A percentile compares a stretch with the other conserved stretches of the same genome.
phyloP scores from a whole-genome alignment of 2,113 vertebrate species.

The Mandrillus leucophaeus region DNA sequence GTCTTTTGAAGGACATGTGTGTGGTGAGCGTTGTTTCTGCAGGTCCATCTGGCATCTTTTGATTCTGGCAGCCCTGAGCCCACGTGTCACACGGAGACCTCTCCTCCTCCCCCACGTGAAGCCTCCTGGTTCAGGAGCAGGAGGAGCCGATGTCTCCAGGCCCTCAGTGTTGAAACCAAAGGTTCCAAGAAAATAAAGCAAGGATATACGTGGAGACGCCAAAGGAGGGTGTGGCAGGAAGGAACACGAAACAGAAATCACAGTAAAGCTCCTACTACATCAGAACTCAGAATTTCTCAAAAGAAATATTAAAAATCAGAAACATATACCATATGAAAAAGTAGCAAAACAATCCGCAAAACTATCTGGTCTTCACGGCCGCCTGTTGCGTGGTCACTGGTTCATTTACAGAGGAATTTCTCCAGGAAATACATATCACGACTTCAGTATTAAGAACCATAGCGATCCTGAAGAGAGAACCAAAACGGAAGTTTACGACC shows the following conservation, averaged over 20 bases:
- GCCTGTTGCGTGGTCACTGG: slow-evolving; percentile 41
- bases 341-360: background rate
- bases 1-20: background rate
- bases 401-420: background rate
- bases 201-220: rapidly evolving
- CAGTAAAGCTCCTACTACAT: slow-evolving; percentile 42
- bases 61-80: background rate
- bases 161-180: background rate
- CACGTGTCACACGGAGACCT: rapidly evolving
- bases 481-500: rapidly evolving
- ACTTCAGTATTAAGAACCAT: slow-evolving; percentile 77
- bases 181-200: background rate
- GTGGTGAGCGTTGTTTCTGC: background rate
- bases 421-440: rapidly evolving
- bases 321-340: background rate
- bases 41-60: background rate
- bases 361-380: background rate
- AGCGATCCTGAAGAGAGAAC: slow-evolving; percentile 83
- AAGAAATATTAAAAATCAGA: slow-evolving; percentile 22
- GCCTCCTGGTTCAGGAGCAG: background rate
- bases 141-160: background rate
- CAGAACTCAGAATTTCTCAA: slow-evolving; percentile 32
- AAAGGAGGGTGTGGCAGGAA: rapidly evolving
- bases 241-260: background rate
- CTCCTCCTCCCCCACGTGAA: rapidly evolving